Percentiles rank a stretch among this genome's conserved stretches.
These are phyloP conservation scores for Bathynomus jamesi DNA, from an alignment of 1,140 invertebrate genomes.

Conservation along the genomic window DNA sequence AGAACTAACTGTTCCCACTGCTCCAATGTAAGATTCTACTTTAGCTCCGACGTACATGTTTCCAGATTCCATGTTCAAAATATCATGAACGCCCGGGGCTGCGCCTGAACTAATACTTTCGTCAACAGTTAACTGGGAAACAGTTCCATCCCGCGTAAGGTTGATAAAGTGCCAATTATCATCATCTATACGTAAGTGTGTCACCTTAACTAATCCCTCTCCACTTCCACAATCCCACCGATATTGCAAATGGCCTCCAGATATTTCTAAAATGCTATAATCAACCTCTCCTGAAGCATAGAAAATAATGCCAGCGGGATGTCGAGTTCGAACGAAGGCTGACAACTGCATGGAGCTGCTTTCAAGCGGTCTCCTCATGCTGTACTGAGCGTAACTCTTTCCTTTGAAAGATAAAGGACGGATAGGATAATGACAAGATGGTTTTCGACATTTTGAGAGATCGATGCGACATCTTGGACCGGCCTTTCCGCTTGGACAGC, in stretches of 20 bases:
- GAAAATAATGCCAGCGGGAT: slow-evolving; percentile 75
- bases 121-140: slow-evolving; percentile 31
- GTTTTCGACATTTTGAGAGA: slow-evolving; percentile 56
- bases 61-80: slow-evolving; percentile 73
- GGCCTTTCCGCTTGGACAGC: slow-evolving; percentile 63
- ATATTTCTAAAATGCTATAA: slow-evolving; percentile 78
- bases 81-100: slow-evolving; percentile 71
- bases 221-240: slow-evolving; percentile 84
- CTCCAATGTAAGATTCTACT: slow-evolving; percentile 47
- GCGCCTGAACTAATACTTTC: slow-evolving; percentile 47
- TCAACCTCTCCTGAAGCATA: slow-evolving; percentile 76
- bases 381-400: slow-evolving; percentile 74
- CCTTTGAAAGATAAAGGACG: slow-evolving; percentile 74
- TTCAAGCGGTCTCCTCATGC: slow-evolving; percentile 59
- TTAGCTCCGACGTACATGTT: slow-evolving; percentile 77
- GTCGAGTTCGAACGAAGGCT: slow-evolving; percentile 70
- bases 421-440: slow-evolving; percentile 55
- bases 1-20: slow-evolving; percentile 17
- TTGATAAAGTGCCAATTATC: slow-evolving; percentile 80
- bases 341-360: slow-evolving; percentile 65
- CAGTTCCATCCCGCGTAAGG: slow-evolving; percentile 27
- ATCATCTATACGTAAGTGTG: slow-evolving; percentile 66
- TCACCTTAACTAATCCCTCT: slow-evolving; percentile 70
- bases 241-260: slow-evolving; percentile 75
- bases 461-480: slow-evolving; percentile 60